phyloP scores from a whole-genome alignment of 2,113 vertebrate species.

The Noturus placidus region DNA sequence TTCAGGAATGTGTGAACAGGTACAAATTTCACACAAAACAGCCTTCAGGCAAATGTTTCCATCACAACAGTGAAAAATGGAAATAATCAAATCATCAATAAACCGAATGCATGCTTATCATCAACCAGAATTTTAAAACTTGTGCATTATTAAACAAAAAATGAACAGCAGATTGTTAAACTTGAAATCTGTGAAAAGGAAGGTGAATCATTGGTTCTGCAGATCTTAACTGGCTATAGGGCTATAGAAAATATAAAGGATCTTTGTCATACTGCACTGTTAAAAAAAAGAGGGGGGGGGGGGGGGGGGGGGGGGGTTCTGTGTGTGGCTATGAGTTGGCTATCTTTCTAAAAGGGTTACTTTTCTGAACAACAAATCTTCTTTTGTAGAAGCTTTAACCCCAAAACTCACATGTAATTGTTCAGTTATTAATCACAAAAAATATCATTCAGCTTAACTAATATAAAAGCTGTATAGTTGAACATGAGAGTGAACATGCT shows the following conservation, averaged over 20 bases:
- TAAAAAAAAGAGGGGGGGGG: not conserved
- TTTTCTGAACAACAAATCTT: not conserved
- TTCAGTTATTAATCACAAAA: not conserved
- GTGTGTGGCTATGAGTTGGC: not conserved
- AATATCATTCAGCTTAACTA: not conserved
- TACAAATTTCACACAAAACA: not conserved
- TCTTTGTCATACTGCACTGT: not conserved
- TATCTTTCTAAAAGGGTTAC: not conserved
- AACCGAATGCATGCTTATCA: not conserved
- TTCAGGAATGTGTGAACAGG: not conserved
- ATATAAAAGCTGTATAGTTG: no score
- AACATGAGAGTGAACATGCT: not conserved
- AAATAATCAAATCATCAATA: constrained; percentile 1
- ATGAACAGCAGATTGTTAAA: not conserved
- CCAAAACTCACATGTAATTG: not conserved
- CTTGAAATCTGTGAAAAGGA: not conserved
- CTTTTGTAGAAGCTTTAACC: not conserved
- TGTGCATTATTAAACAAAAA: not conserved
- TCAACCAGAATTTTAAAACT: not conserved
- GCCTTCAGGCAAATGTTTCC: not conserved
- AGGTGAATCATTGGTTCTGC: not conserved
- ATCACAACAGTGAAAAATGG: not conserved
- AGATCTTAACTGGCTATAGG: not conserved
- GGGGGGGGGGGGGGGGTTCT: not conserved
- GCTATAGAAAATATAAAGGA: not conserved